Conservation (phyloP, 2,113 vertebrate genomes). For the Ochotona princeps region DNA sequence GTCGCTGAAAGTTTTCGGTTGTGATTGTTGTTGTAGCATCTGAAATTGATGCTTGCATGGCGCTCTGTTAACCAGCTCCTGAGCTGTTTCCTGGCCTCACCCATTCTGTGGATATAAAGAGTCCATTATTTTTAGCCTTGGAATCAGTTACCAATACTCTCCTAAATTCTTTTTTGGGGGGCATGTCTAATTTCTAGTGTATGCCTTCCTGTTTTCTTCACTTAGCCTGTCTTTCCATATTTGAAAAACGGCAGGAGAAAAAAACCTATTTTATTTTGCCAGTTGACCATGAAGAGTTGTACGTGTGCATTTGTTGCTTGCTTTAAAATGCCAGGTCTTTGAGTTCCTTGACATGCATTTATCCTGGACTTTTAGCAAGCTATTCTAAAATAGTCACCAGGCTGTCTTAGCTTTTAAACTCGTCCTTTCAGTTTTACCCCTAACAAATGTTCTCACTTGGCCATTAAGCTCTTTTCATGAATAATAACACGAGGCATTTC, state of each 20-base stretch:
- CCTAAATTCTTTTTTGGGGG: slow-evolving; percentile 68
- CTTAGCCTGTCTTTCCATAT: slow-evolving; percentile 78
- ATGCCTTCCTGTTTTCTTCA: slow-evolving; percentile 78
- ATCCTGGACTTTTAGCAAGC: slow-evolving; percentile 68
- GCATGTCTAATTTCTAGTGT: slow-evolving; percentile 82
- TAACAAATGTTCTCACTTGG: slow-evolving; percentile 78
- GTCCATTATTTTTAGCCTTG: slow-evolving; percentile 74
- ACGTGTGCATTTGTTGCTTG: slow-evolving; percentile 76
- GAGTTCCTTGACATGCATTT: slow-evolving; percentile 73
- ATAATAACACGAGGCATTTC: slow-evolving; percentile 74
- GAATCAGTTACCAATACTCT: slow-evolving; percentile 66
- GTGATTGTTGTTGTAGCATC: background rate
- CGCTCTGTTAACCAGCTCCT: slow-evolving; percentile 3
- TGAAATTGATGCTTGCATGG: background rate
- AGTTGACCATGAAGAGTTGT: slow-evolving; percentile 80
- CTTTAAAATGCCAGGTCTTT: slow-evolving; percentile 75
- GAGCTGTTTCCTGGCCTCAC: slow-evolving; percentile 56
- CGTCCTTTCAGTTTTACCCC: slow-evolving; percentile 70
- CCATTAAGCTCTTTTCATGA: slow-evolving; percentile 74
- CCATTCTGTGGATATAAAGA: slow-evolving; percentile 74
- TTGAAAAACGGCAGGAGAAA: slow-evolving; percentile 80
- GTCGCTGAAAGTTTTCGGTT: background rate
- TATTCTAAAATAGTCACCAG: slow-evolving; percentile 74
- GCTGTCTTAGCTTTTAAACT: slow-evolving; percentile 81
- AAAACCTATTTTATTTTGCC: slow-evolving; percentile 80